Evolutionary conservation across 2,113 vertebrate species (phyloP).

Genomic region (Antennarius striatus): DNA sequence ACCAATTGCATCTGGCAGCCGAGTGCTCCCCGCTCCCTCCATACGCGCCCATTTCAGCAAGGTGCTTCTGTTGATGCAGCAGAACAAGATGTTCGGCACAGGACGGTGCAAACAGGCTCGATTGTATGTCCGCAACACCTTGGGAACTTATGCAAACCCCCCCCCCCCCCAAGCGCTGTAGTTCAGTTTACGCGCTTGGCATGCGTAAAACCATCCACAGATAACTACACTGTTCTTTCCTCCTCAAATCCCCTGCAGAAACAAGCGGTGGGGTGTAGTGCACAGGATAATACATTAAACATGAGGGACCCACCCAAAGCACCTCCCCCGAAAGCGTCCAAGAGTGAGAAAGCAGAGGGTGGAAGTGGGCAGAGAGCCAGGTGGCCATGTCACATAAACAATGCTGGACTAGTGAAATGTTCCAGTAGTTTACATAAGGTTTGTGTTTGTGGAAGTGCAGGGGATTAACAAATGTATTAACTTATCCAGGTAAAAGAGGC

Average conservation of each 20-base stretch:
- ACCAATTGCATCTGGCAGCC: constrained; percentile 22
- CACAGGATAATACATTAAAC: constrained; percentile 63
- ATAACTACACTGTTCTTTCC: constrained; percentile 7
- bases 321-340: constrained; percentile 62
- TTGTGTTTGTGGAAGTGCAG: not conserved
- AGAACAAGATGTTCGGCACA: constrained; percentile 24
- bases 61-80: constrained; percentile 42
- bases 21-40: constrained; percentile 18
- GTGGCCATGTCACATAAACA: constrained; percentile 21
- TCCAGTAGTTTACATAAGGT: constrained; percentile 1
- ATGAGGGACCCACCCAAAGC: constrained; percentile 70
- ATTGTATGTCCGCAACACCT: not conserved
- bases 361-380: constrained; percentile 46
- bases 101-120: constrained; percentile 37
- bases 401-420: not conserved
- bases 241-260: constrained; percentile 34
- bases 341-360: constrained; percentile 36
- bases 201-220: constrained; percentile 22
- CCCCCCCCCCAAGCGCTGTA: not conserved
- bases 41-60: constrained; percentile 58
- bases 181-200: constrained; percentile 17
- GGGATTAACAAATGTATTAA: not conserved
- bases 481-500: not conserved
- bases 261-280: constrained; percentile 50
- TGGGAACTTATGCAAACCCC: constrained; percentile 35